These are phyloP conservation scores for Anoplopoma fimbria DNA, from an alignment of 2,113 vertebrate species.

Conservation along the genomic window DNA sequence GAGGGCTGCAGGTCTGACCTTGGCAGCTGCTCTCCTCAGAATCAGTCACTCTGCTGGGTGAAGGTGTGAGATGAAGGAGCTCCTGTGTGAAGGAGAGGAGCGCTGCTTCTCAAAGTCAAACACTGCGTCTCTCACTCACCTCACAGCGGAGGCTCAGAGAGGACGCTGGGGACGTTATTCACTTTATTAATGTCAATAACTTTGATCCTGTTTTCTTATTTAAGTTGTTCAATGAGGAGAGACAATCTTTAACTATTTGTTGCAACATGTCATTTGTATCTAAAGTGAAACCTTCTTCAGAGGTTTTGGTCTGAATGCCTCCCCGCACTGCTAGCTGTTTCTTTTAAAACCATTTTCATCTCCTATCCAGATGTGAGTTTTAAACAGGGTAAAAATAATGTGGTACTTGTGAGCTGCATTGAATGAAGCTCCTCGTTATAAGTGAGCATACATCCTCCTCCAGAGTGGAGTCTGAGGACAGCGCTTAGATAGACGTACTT, in stretches of 20 bases:
- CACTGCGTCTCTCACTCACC: neutral
- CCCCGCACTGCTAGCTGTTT: neutral
- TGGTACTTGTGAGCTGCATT: neutral
- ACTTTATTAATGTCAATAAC: neutral
- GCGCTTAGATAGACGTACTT: neutral
- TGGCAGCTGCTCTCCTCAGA: constrained; percentile 21
- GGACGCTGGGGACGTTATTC: neutral
- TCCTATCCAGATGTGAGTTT: neutral
- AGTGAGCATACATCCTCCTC: neutral
- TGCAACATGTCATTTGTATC: neutral
- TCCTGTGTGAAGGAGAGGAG: neutral
- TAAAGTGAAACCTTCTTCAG: neutral
- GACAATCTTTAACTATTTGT: neutral
- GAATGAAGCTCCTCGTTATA: neutral
- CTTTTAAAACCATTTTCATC: neutral
- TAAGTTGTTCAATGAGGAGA: neutral
- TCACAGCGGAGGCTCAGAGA: neutral
- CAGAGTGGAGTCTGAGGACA: neutral
- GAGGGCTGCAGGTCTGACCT: constrained; percentile 29
- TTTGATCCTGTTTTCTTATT: neutral
- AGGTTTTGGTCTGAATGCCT: neutral
- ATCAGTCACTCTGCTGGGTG: neutral
- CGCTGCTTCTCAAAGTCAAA: neutral
- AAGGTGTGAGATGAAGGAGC: neutral
- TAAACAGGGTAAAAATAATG: neutral